Conservation (phyloP, 2,888 invertebrate genomes). For the Cantharis flavilabris region DNA sequence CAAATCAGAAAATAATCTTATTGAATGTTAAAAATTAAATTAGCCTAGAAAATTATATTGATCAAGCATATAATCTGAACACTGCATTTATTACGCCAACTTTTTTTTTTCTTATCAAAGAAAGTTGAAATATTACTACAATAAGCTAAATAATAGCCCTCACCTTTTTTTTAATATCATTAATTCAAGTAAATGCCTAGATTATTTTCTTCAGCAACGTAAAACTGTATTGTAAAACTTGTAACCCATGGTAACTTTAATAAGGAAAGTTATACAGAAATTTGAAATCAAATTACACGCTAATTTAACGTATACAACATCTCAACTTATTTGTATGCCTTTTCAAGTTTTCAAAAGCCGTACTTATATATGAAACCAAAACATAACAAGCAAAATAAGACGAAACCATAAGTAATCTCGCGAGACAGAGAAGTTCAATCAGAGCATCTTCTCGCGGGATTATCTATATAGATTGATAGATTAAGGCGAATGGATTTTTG, state of each 20-base stretch:
- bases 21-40: neutral
- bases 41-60: neutral
- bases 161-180: neutral
- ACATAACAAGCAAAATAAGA: conserved; percentile 21
- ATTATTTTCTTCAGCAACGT: neutral
- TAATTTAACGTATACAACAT: neutral
- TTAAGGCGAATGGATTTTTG: conserved; percentile 38
- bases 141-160: neutral
- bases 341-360: neutral
- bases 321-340: neutral
- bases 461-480: conserved; percentile 38
- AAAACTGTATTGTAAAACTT: neutral
- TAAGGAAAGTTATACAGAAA: neutral
- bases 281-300: neutral
- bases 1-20: neutral
- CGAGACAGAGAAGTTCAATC: conserved; percentile 33
- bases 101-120: neutral
- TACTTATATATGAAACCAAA: neutral
- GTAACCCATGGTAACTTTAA: neutral
- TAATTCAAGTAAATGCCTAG: neutral
- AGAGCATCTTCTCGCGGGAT: conserved; percentile 35
- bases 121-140: neutral
- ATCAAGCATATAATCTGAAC: neutral
- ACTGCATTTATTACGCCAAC: too few relatives aligned
- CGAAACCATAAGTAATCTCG: conserved; percentile 22